Base-by-base conservation (phyloP, 2,113 vertebrate species). In the Tylochromis polylepis region DNA sequence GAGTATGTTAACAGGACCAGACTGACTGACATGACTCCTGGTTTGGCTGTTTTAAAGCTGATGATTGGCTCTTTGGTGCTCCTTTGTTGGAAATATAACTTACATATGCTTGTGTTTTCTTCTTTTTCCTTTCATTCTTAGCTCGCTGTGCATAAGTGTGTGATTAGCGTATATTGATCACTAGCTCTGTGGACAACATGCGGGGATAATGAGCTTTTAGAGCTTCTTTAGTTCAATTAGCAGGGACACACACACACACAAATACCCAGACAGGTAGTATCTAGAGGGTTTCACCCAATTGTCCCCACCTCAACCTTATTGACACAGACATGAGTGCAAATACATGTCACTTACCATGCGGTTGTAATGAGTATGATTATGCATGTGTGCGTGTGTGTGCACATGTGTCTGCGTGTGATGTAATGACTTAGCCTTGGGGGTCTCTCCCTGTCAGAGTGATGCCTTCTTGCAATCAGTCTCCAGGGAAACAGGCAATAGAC, bases 401-500 rank as follows among this genome's bases (percentile, higher is more conserved):
- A 29, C 15, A 29, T 43, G 65, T 72, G 22, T 72, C 41, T 80
- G 62, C 2, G 62, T n/a, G 79, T 83, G 83, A 82, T 59, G 87
- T 87, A 90, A 92, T 88, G 87, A 24, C 87, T 94, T 88, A 88
- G 92, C 89, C 93, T 88, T 87, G 84, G 90, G 92, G 89, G 89
- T 93, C 89, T 89, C 87, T 93, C 87, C 57, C 90, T 94, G 91
- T 91, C 93, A 91, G 75, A 85, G 70, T 34, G 20, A 83, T 82
- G 70, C 87, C 85, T 91, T 75, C 75, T 90, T 86, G 89, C 91
- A 94, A 95, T 95, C 92, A 95, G 95, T 96, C 94, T 95, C 95
- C 94, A 94, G 94, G 93, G 94, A 94, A 95, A 95, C 93, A 91
- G 92, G 89, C 84, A 88, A 81, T 77, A 93, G 93, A 90, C 90